These are phyloP conservation scores for Squalus acanthias DNA, from an alignment of 2,797 vertebrate species.

Conservation along the genomic window DNA sequence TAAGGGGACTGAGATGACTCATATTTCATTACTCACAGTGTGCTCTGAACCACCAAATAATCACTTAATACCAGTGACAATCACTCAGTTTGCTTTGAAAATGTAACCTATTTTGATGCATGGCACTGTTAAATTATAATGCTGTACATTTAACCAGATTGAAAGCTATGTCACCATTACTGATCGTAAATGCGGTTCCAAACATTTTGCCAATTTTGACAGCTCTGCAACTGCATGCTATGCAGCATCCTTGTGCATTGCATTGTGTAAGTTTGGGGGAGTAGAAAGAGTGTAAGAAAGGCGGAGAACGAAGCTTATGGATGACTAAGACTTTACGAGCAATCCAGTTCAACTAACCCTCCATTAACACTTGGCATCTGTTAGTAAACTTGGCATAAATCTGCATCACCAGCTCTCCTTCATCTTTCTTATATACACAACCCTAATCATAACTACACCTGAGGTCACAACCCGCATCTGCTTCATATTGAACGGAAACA, in stretches of 20 bases:
- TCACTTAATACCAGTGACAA: neutral
- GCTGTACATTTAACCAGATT: neutral
- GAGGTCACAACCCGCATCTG: neutral
- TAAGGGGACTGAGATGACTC: neutral
- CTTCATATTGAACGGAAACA: slow-evolving; percentile 13
- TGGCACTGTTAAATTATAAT: neutral
- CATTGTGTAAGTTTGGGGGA: neutral
- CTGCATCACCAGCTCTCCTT: neutral
- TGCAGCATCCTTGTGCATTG: neutral
- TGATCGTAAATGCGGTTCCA: neutral
- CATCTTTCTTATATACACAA: neutral
- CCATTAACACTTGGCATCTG: slow-evolving; percentile 19
- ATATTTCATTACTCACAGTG: neutral
- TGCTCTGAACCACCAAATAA: neutral
- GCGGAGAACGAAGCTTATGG: neutral
- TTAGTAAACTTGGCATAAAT: neutral
- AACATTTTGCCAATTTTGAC: neutral
- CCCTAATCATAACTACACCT: slow-evolving; percentile 4
- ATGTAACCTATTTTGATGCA: neutral
- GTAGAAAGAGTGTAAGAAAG: neutral
- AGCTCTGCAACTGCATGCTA: neutral
- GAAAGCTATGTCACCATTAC: neutral
- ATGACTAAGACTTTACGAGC: neutral
- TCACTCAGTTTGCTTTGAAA: neutral
- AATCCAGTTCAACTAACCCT: neutral